Conservation (phyloP, 2,113 vertebrate species). For the Lamprotornis superbus region DNA sequence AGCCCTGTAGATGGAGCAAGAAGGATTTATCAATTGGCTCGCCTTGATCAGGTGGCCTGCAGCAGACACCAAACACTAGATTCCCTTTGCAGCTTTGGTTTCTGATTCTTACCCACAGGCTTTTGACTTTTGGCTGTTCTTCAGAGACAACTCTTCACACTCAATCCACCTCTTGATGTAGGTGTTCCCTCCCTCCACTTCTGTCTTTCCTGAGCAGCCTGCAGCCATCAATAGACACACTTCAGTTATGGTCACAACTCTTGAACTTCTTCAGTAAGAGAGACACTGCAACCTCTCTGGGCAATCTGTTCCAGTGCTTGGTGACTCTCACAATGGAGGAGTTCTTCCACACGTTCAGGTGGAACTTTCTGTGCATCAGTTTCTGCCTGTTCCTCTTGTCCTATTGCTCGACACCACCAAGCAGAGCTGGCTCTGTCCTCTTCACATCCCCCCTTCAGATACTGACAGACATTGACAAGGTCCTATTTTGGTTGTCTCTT, state of each 20-base stretch:
- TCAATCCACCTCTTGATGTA: not conserved
- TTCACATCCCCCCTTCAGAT: not conserved
- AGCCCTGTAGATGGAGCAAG: not conserved
- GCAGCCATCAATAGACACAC: not conserved
- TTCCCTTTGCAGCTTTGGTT: not conserved
- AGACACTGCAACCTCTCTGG: not conserved
- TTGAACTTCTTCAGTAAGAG: no score
- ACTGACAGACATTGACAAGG: not conserved
- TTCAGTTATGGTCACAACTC: not conserved
- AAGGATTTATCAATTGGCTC: not conserved
- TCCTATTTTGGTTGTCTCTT: not conserved
- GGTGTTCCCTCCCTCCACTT: not conserved
- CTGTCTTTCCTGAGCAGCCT: not conserved
- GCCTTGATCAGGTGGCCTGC: no score
- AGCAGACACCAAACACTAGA: not conserved
- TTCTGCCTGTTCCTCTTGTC: not conserved
- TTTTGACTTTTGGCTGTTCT: not conserved
- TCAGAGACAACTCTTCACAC: not conserved
- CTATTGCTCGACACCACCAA: not conserved
- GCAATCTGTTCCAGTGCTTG: not conserved
- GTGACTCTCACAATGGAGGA: not conserved
- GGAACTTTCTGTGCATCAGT: not conserved
- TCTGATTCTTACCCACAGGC: not conserved
- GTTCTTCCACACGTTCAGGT: not conserved
- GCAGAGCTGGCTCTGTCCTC: not conserved